phyloP scores from a whole-genome alignment of 2,797 vertebrate species.

The Catamblyrhynchus diadema region DNA sequence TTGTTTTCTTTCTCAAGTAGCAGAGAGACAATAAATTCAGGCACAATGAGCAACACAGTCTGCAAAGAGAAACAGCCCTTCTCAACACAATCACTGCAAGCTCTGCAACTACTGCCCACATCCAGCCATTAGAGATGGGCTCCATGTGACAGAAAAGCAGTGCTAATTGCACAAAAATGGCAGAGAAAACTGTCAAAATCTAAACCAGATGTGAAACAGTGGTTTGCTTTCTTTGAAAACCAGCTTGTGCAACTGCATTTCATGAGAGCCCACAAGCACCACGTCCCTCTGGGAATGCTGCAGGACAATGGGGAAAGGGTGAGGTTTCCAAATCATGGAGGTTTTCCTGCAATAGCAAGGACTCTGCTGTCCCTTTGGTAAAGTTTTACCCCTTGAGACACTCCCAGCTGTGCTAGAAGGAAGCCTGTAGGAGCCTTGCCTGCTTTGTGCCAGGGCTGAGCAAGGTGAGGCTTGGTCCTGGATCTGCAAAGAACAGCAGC shows the following conservation, averaged over 20 bases:
- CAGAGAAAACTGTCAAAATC: constrained; percentile 7
- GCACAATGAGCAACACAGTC: not conserved
- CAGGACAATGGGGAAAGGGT: not conserved
- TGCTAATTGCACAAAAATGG: not conserved
- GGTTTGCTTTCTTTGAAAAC: constrained; percentile 35
- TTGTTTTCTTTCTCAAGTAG: constrained; percentile 17
- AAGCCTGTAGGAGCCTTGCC: not conserved
- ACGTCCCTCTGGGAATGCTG: not conserved
- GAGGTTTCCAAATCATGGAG: not conserved
- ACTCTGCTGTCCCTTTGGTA: not conserved
- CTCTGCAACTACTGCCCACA: not conserved
- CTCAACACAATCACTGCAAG: not conserved
- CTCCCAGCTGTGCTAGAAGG: not conserved
- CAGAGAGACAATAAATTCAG: not conserved
- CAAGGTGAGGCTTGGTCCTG: not conserved
- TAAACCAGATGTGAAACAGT: constrained; percentile 53
- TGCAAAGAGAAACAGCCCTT: not conserved
- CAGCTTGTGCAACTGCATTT: not conserved
- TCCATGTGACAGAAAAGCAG: not conserved
- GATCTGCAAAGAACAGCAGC: not conserved
- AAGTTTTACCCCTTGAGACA: not conserved
- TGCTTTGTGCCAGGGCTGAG: not conserved
- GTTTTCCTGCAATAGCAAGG: not conserved
- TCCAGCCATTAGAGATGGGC: not conserved
- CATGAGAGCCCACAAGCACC: not conserved